These are phyloP conservation scores for Dendrocopos noguchii DNA, from an alignment of 2,113 vertebrate genomes.

Conservation along the genomic window DNA sequence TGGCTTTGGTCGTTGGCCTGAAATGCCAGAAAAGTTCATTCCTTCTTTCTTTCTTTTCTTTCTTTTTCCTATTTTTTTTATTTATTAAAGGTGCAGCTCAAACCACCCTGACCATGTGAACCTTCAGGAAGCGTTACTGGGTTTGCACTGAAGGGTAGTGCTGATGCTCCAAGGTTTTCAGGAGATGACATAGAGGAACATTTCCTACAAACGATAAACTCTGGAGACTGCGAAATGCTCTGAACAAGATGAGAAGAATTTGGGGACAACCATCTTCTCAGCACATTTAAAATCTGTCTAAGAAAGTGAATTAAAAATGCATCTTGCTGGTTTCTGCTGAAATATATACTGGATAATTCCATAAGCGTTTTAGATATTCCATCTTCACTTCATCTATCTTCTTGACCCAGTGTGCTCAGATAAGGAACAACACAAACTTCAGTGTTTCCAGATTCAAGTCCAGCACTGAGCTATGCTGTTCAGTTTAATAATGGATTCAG, in stretches of 20 bases:
- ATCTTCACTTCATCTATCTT: background rate
- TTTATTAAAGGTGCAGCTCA: constrained; percentile 6
- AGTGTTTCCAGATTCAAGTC: background rate
- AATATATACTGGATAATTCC: background rate
- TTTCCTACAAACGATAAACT: background rate
- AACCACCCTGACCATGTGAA: background rate
- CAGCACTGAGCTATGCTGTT: background rate
- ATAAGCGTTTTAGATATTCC: background rate
- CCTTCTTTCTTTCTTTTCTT: background rate
- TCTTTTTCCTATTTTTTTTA: background rate
- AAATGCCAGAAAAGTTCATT: constrained; percentile 32
- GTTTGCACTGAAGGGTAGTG: background rate
- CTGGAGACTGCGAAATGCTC: background rate
- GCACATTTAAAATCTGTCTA: background rate
- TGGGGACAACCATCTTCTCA: background rate
- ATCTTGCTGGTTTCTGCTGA: background rate
- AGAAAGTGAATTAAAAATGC: background rate
- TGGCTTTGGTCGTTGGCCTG: background rate
- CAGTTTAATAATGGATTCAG: background rate
- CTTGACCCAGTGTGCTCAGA: background rate
- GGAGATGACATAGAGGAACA: background rate
- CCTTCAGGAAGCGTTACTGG: background rate
- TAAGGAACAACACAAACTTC: background rate
- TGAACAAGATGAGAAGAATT: background rate
- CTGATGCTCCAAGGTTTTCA: constrained; percentile 12